Evolutionary conservation across 2,113 vertebrate genomes (phyloP), one percentile per base, ranked within the genome.

Genomic region (Eulemur rufifrons): DNA sequence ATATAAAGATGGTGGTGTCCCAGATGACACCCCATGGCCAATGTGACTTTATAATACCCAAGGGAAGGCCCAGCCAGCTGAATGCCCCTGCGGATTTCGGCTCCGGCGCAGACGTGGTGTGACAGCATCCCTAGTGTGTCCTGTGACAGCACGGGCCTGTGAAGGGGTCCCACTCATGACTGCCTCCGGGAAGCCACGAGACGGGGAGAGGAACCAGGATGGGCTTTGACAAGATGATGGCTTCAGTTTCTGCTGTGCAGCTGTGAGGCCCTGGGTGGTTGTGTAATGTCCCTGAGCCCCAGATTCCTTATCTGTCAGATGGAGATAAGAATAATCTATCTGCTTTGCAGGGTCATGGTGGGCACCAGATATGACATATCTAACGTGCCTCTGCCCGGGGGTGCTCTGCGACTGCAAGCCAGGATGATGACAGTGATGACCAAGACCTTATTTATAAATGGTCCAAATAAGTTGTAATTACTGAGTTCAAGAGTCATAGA

Each of bases 351-450:
- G 17, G 8, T 47, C 2, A 0, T 7, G 27, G 18, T 21, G 37
- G 32, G 52, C 10, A 4, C 50, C 52, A 42, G 54, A 11, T 6
- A 15, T 0, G 32, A 77, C 5, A 3, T 4, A 27, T 0, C 1
- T 20, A 1, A 45, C 4, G 3, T n/a, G 47, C 54, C 4, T 3
- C 15, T 3, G 0, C 6, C 1, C 2, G 34, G 34, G 39, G 14
- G 14, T 2, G 0, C 45, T 42, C 59, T 21, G 4, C 9, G 50
- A 34, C 59, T 7, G 42, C 23, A 52, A 34, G n/a, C 14, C 32
- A 14, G 45, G 3, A 12, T 3, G 6, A 3, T 34, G 42, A 71
- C 8, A 21, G 7, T 21, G 42, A 64, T 1, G 12, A 27, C 42
- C 47, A 66, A 69, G 45, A 45, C 50, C 8, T 47, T 45, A 34